A percentile compares a stretch with the other conserved stretches of the same genome.
Evolutionary conservation across 2,797 vertebrate genomes (phyloP).

Genomic region (Gobio occitaniae): DNA sequence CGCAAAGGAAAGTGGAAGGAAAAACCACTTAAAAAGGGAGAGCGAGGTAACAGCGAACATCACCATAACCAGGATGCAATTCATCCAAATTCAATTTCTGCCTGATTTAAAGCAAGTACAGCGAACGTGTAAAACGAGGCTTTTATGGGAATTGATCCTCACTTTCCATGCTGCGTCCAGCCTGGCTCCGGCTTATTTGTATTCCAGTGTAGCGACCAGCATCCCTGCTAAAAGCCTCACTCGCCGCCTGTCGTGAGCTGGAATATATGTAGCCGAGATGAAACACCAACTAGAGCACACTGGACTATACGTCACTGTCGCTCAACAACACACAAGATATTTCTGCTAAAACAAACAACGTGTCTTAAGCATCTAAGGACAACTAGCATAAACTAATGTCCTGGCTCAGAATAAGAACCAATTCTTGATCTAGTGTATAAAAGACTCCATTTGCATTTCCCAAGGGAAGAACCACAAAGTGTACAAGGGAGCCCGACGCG

Average conservation of each 20-base stretch:
- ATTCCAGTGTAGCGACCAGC: constrained; percentile 29
- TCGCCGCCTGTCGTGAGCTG: constrained; percentile 44
- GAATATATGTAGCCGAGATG: neutral
- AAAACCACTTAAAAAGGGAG: constrained; percentile 40
- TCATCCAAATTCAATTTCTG: constrained; percentile 56
- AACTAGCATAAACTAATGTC: neutral
- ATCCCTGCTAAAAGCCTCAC: constrained; percentile 31
- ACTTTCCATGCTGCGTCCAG: constrained; percentile 36
- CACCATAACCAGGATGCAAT: constrained; percentile 44
- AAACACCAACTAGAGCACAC: neutral
- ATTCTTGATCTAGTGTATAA: neutral
- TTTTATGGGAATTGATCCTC: constrained; percentile 60
- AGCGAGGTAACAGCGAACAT: constrained; percentile 34
- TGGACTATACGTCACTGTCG: neutral
- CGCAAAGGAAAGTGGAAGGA: constrained; percentile 39
- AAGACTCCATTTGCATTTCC: neutral
- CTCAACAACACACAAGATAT: constrained; percentile 32
- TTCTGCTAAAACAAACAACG: constrained; percentile 55
- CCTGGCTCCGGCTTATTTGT: constrained; percentile 41
- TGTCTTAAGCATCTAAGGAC: neutral
- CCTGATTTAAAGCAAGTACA: constrained; percentile 49
- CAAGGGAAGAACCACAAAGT: neutral
- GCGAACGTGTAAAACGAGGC: constrained; percentile 41
- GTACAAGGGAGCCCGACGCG: neutral
- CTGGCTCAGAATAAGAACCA: neutral